Evolutionary conservation across 1,140 invertebrate species (phyloP).

Genomic region (Leptopilina boulardi): DNA sequence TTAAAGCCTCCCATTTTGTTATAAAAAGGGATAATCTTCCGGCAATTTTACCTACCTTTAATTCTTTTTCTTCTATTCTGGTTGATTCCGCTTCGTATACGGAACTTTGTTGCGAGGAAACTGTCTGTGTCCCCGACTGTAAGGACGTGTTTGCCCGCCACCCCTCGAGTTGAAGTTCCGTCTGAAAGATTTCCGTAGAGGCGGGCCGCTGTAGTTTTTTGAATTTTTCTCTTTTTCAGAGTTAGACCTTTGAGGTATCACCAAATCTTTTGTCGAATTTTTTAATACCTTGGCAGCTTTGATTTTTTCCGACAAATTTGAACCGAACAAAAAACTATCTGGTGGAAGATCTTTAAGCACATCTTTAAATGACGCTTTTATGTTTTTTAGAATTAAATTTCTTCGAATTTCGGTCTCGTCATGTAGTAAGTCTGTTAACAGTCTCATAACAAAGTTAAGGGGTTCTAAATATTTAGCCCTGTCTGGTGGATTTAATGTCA

Average conservation of each 20-base stretch:
- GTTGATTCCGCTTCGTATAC: background rate
- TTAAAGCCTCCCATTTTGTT: conserved; percentile 21
- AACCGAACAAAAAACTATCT: conserved; percentile 21
- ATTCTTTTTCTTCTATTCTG: background rate
- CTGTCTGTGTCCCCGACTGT: background rate
- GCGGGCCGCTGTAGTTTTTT: conserved; percentile 38
- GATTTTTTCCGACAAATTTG: background rate
- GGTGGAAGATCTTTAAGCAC: background rate
- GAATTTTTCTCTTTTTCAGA: background rate
- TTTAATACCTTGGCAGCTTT: conserved; percentile 28
- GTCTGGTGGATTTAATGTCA: conserved; percentile 42
- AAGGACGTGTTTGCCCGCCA: background rate
- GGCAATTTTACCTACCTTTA: background rate
- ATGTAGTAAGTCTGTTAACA: conserved; percentile 14
- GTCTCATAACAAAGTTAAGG: conserved; percentile 35
- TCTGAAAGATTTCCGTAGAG: background rate
- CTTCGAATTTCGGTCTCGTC: conserved; percentile 34
- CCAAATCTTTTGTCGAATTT: conserved; percentile 36
- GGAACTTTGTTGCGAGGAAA: background rate
- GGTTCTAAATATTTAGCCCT: conserved; percentile 42
- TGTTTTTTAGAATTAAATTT: conserved; percentile 21
- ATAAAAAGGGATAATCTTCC: conserved; percentile 35
- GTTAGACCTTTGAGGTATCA: background rate
- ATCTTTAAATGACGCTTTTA: conserved; percentile 34
- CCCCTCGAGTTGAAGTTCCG: background rate